These are phyloP conservation scores for Cyanocitta stelleri DNA, from an alignment of 2,113 vertebrate genomes.

Conservation along the genomic window DNA sequence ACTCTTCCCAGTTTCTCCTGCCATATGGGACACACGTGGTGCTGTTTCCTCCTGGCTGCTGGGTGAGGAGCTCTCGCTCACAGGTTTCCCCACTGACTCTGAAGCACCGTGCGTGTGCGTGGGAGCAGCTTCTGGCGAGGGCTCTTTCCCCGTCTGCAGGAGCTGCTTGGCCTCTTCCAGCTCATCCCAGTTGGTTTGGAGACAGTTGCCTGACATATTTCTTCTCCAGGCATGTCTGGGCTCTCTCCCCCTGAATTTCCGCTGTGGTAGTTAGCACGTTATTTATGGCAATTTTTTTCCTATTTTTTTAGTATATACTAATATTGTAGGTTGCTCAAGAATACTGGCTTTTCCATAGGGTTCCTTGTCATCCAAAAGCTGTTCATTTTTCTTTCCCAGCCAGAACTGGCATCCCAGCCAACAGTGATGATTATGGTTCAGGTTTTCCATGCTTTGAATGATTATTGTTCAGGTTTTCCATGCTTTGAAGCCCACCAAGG, in stretches of 20 bases:
- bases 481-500: background rate
- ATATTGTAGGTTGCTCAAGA: background rate
- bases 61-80: background rate
- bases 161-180: slow-evolving; percentile 13
- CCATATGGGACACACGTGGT: background rate
- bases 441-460: background rate
- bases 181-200: background rate
- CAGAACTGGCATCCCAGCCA: background rate
- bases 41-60: background rate
- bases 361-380: background rate
- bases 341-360: background rate
- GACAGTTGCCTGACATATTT: background rate
- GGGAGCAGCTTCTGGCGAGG: background rate
- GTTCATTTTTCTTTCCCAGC: background rate
- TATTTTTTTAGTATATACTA: background rate
- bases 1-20: background rate
- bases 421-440: background rate
- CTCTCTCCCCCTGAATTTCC: background rate
- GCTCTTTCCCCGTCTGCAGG: background rate
- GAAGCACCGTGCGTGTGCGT: background rate
- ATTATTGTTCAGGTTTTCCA: background rate
- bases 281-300: background rate
- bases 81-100: background rate
- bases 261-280: background rate
- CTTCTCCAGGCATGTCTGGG: background rate